Evolutionary conservation across 2,888 invertebrate species (phyloP), one percentile per base, ranked within the genome.

Genomic region (Chirona hameri): DNA sequence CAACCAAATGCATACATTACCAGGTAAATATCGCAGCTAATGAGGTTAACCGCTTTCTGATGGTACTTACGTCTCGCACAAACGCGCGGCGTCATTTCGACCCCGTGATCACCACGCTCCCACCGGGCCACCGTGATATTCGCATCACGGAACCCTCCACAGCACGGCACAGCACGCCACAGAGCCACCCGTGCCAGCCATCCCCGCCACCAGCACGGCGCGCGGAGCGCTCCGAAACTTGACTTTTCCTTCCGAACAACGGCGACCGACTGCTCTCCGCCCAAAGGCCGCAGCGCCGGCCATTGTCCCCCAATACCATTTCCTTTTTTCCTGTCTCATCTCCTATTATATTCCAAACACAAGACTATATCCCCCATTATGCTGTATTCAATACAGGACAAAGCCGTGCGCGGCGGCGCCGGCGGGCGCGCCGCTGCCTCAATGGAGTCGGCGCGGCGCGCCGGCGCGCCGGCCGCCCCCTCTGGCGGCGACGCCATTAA

Each of bases 271-370:
- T 76, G 76, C 2, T 27, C 76, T 27, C 39, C 24, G 39, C 76
- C 39, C 39, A 76, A 76, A 76, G 76, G 39, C 76, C 39, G 39
- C 76, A 18, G 21, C 21, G 39, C 31, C 39, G 24, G 15, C 76
- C 24, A 46, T 76, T 76, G 76, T 76, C 76, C 76, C 76, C 76
- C 46, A 76, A 46, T 76, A 46, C 76, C 76, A 76, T 76, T 76
- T 76, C 46, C 76, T 76, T 76, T 76, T 76, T 76, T 76, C 76
- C 76, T 27, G 76, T 76, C 76, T 76, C 76, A 76, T 76, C 76
- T 76, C 76, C 76, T 76, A 76, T 76, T 76, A 76, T 76, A 76
- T 76, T 76, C 76, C 76, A 76, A 76, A 76, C 76, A 76, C 76
- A 76, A 76, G 76, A 76, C 76, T 76, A 76, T 76, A 76, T 76